Evolutionary conservation across 2,113 vertebrate species (phyloP).

Genomic region (Leptocoma aspasia): DNA sequence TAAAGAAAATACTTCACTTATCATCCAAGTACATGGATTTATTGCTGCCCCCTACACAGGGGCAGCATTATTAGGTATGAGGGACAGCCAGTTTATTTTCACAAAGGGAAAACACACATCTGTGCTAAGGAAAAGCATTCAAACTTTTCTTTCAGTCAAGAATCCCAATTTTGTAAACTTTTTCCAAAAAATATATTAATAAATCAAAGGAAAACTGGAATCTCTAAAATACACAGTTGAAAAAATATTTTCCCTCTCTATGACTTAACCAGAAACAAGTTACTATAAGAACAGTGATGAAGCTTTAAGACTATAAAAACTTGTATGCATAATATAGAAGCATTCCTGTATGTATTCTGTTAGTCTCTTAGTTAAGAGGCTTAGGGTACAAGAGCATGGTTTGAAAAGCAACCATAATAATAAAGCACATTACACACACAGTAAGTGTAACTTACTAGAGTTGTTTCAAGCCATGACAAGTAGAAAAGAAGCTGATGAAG

Average conservation of each 20-base stretch:
- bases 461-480: constrained; percentile 3
- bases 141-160: neutral
- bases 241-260: neutral
- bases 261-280: neutral
- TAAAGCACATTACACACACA: neutral
- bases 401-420: neutral
- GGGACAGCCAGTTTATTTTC: neutral
- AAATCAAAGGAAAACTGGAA: neutral
- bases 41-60: neutral
- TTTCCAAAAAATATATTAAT: neutral
- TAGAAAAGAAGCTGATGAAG: neutral
- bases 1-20: neutral
- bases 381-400: neutral
- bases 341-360: neutral
- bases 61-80: neutral
- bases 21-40: neutral
- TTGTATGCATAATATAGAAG: neutral
- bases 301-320: neutral
- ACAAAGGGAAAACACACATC: neutral
- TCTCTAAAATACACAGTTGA: neutral
- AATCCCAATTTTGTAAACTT: neutral
- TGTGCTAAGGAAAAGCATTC: neutral
- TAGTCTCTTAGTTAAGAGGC: neutral
- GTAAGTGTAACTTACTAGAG: neutral
- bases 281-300: neutral